phyloP scores from a whole-genome alignment of 2,797 vertebrate species.

The Chromobotia macracanthus region DNA sequence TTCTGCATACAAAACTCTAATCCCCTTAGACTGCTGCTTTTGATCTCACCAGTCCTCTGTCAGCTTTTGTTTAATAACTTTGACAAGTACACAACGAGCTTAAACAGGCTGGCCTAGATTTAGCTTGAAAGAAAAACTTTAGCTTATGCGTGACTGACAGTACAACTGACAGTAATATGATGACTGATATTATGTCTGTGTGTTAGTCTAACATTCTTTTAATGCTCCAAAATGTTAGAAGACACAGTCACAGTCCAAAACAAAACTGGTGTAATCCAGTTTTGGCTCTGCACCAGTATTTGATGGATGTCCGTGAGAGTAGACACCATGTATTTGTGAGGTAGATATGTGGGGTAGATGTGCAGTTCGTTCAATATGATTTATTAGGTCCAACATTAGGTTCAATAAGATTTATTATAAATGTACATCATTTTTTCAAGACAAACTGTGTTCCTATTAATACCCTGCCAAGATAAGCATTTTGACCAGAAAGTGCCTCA shows the following conservation, averaged over 20 bases:
- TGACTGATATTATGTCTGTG: neutral
- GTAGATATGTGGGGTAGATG: no score
- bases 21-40: neutral
- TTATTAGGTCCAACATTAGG: no score
- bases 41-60: slow-evolving; percentile 4
- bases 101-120: slow-evolving; percentile 40
- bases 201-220: slow-evolving; percentile 11
- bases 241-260: neutral
- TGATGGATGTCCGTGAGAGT: no score
- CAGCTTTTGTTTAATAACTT: slow-evolving; percentile 1
- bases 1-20: neutral
- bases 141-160: slow-evolving; percentile 12
- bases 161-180: neutral
- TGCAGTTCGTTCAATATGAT: no score
- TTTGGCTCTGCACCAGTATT: neutral
- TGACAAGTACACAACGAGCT: neutral
- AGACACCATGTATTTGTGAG: no score
- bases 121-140: neutral
- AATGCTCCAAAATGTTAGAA: slow-evolving; percentile 25
- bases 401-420: no score
- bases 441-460: no score
- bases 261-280: no score
- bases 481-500: no score
- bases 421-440: no score
- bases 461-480: no score